Base-by-base conservation (phyloP, 2,888 invertebrate genomes). In the Polydrusus cervinus region DNA sequence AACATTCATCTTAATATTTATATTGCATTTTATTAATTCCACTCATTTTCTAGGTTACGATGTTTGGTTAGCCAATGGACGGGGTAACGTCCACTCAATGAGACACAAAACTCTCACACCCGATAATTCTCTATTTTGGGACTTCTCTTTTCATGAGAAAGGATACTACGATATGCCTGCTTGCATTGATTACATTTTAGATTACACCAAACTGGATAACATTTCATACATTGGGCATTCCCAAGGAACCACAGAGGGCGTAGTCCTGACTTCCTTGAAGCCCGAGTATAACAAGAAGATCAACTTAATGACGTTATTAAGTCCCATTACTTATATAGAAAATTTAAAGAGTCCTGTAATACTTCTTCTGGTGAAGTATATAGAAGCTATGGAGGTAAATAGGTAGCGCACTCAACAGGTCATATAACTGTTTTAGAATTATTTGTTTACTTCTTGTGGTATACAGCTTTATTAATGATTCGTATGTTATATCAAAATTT, bases 201-300 rank as follows among this genome's bases (percentile, higher is more conserved):
- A 82, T 0, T 60, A 78, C 0, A 92, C 94, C 0, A 89, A 89
- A 0, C 87, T 89, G 14, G 77, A 88, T 0, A 87, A 91, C 57
- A 81, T 96, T 0, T 92, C 92, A 80, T 95, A 94, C 83, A 86
- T 94, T 0, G 96, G 95, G 0, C 94, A 95, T 83, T 95, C 94
- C 0, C 91, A 91, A 84, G 95, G 94, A 5, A 91, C 92, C 0
- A 91, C 92, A 0, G 81, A 88, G 0, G 92, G 92, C 83, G 92
- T 90, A 81, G 91, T 92, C 0, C 88, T 92, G 90, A 88, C 88
- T 20, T 89, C 91, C 0, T 87, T 90, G 60, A 86, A 87, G 10
- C 91, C 92, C 0, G 89, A 90, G 38, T 92, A 92, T 79, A 92
- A 92, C 82, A 82, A 87, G 0, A 93, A 92, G 84, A 89, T 93